phyloP scores from a whole-genome alignment of 2,888 invertebrate genomes.

The Xylophagus ater region DNA sequence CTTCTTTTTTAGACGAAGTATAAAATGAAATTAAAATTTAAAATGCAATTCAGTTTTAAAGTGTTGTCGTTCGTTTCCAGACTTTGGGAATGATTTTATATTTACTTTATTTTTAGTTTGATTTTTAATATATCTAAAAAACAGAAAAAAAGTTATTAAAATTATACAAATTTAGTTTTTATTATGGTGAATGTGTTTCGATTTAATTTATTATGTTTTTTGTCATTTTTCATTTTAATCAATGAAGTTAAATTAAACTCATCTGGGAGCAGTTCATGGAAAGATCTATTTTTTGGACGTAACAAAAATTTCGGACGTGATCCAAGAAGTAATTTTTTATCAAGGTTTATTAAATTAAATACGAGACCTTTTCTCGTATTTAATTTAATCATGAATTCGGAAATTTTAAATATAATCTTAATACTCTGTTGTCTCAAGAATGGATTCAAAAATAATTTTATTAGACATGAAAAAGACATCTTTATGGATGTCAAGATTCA shows the following conservation, averaged over 20 bases:
- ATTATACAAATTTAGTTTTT: background rate
- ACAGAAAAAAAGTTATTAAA: background rate
- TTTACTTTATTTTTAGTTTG: too few relatives aligned
- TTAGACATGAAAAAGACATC: too few relatives aligned
- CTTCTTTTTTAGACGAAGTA: too few relatives aligned
- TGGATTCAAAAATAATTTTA: too few relatives aligned
- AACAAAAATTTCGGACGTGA: constrained; percentile 25
- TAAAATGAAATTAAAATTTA: constrained; percentile 6
- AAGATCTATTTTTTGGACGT: constrained; percentile 31
- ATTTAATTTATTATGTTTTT: background rate
- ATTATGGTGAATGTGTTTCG: background rate
- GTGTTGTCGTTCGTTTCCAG: background rate
- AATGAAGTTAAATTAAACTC: background rate
- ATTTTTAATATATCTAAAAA: background rate
- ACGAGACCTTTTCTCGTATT: too few relatives aligned
- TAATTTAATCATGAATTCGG: too few relatives aligned
- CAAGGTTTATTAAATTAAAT: too few relatives aligned
- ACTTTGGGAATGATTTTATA: background rate
- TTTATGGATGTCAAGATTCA: too few relatives aligned
- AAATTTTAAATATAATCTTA: too few relatives aligned
- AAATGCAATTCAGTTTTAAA: constrained; percentile 2
- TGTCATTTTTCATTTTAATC: background rate
- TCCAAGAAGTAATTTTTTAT: constrained; percentile 18
- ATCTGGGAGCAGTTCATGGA: constrained; percentile 26
- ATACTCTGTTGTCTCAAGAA: too few relatives aligned